Evolutionary conservation across 2,888 invertebrate species (phyloP), one percentile per base, ranked within the genome.

Genomic region (Drosophila phalerata): DNA sequence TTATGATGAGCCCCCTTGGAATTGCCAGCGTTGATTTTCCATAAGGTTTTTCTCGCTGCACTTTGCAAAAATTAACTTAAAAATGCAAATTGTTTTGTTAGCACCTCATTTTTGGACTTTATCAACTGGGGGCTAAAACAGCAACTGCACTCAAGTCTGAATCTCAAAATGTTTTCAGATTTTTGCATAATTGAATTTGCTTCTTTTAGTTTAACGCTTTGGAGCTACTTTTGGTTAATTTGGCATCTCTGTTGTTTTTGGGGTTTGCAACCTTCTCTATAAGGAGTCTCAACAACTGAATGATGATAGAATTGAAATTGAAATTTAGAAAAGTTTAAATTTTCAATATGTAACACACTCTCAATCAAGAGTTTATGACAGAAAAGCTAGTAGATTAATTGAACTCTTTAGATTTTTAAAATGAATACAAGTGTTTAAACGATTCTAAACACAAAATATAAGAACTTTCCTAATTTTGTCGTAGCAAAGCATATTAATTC

Each of bases 11-110:
- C 57, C 84, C 88, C 73, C 64, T 67, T 69, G 51, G 77, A 69
- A 77, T 72, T 78, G 47, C 55, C 22, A 56, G 37, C 70, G 67
- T 42, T 55, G 47, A 74, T 68, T 76, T 88, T 77, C 77, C 64
- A 71, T 60, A 69, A 68, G 68, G 53, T 61, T 73, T 64, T 38
- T 32, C 42, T 15, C 28, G 67, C 61, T 57, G 56, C 57, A 51
- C 17, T 45, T 22, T 48, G 40, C 60, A 77, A 43, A 81, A 86
- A 91, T 90, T 87, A 84, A 83, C 85, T 91, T 90, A 89, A 91
- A 84, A 88, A 91, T 91, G 92, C 86, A 91, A 91, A 91, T 91
- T 91, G 91, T 91, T 91, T 91, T 91, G 91, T 90, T 91, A 91
- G 90, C 91, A 91, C 91, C 91, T 91, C 89, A 88, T 91, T 90